Conservation (phyloP, 2,888 invertebrate species). For the Temnothorax unifasciatus region DNA sequence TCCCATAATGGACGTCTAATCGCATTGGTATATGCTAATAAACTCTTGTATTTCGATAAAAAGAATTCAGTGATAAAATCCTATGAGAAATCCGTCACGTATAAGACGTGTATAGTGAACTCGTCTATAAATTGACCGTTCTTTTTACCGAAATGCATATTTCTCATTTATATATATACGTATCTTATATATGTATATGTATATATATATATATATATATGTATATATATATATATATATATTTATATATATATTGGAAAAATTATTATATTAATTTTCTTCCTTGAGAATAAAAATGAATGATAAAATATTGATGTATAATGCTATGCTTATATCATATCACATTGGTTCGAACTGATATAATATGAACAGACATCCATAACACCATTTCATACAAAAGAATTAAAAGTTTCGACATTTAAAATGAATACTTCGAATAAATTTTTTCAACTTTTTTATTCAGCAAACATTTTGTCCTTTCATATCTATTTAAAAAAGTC, state of each 20-base stretch:
- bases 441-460: not conserved
- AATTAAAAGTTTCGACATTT: slow-evolving; percentile 6
- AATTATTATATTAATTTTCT: not conserved
- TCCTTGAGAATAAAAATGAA: not conserved
- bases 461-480: slow-evolving; percentile 3
- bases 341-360: not conserved
- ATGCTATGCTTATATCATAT: not conserved
- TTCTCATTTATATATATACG: not conserved
- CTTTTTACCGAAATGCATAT: not conserved
- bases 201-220: not conserved
- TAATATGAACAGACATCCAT: not conserved
- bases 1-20: slow-evolving; percentile 64
- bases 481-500: slow-evolving; percentile 10
- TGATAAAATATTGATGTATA: not conserved
- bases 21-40: slow-evolving; percentile 44
- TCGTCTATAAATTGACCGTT: not conserved
- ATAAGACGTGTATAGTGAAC: not conserved
- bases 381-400: not conserved
- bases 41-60: not conserved
- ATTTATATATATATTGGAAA: not conserved
- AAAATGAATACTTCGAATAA: not conserved
- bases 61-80: slow-evolving; percentile 3
- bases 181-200: too few species aligned
- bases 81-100: not conserved
- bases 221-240: not conserved